Evolutionary conservation across 2,888 invertebrate genomes (phyloP), one percentile per base, ranked within the genome.

Genomic region (Trichopoda pennipes): DNA sequence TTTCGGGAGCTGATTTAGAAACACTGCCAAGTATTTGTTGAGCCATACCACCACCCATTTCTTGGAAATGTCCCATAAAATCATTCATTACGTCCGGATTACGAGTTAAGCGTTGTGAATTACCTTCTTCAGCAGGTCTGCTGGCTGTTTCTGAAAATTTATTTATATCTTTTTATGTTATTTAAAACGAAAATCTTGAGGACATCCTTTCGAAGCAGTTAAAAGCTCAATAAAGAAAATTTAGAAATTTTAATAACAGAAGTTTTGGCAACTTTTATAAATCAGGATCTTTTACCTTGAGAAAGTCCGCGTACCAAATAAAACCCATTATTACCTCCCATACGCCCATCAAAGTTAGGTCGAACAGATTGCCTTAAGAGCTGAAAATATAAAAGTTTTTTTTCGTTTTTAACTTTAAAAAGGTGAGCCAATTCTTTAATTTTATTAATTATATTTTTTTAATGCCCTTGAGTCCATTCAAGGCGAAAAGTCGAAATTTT

Each of bases 101-200:
- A 14, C 82, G 79, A 8, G 66, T 68, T 10, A 79, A 53, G 63
- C 82, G 82, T 68, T 58, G 72, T 3, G 63, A 23, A 2, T n/a
- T n/a, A n/a, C 75, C 23, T n/a, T 73, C 58, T 19, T 74, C 73
- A 28, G 17, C 61, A n/a, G 61, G 63, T 16, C 58, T 47, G 9
- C 58, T 47, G 9, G 44, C 53, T 66, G 74, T 81, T 84, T 42
- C 81, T 77, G 80, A 84, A 21, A 63, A 64, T 61, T 69, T 80
- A 23, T 86, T 85, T 8, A 85, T 85, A 56, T 89, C 88, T n/a
- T 90, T 89, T 49, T 89, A 88, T 21, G 90, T 72, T 9, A 89
- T 88, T 4, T 89, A 82, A 1, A 19, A 0, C 89, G 89, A 23
- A 87, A 84, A 0, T 85, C 76, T 70, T 82, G 55, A 9, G 17